Percentiles rank a stretch among this genome's conserved stretches.
phyloP scores from a whole-genome alignment of 2,797 vertebrate genomes.

The Trematomus bernacchii region DNA sequence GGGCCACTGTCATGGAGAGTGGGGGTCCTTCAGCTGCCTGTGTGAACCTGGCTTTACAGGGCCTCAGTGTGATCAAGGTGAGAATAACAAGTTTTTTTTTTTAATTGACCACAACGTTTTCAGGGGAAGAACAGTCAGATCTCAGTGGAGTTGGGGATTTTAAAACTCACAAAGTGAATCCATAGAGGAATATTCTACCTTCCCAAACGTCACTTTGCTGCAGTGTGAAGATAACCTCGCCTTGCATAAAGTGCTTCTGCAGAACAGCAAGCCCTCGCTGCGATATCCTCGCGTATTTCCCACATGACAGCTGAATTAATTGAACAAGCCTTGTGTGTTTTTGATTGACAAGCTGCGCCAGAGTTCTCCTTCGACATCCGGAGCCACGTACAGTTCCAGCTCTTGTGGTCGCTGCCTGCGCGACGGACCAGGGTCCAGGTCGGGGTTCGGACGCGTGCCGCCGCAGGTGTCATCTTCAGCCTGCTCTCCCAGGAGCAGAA shows the following conservation, averaged over 20 bases:
- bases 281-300: constrained; percentile 43
- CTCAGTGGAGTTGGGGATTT: constrained; percentile 17
- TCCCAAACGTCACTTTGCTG: constrained; percentile 26
- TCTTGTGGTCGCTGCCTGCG: constrained; percentile 78
- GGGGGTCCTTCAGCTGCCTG: constrained; percentile 86
- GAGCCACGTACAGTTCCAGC: constrained; percentile 88
- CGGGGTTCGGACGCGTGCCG: constrained; percentile 87
- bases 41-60: constrained; percentile 87
- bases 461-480: constrained; percentile 82
- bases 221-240: constrained; percentile 56
- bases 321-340: constrained; percentile 60
- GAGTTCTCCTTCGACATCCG: constrained; percentile 89
- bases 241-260: constrained; percentile 41
- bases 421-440: constrained; percentile 84
- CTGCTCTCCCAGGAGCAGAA: constrained; percentile 86
- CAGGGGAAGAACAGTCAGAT: constrained; percentile 18
- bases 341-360: constrained; percentile 81
- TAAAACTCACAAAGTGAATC: constrained; percentile 39
- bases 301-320: constrained; percentile 66
- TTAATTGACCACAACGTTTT: constrained; percentile 29
- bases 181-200: constrained; percentile 21
- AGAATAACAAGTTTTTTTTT: not conserved
- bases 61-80: constrained; percentile 75
- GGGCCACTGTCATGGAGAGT: constrained; percentile 86
- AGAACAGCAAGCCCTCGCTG: constrained; percentile 25